Percentiles rank a stretch among this genome's conserved stretches.
phyloP scores from a whole-genome alignment of 2,113 vertebrate species.

The Candoia aspera region DNA sequence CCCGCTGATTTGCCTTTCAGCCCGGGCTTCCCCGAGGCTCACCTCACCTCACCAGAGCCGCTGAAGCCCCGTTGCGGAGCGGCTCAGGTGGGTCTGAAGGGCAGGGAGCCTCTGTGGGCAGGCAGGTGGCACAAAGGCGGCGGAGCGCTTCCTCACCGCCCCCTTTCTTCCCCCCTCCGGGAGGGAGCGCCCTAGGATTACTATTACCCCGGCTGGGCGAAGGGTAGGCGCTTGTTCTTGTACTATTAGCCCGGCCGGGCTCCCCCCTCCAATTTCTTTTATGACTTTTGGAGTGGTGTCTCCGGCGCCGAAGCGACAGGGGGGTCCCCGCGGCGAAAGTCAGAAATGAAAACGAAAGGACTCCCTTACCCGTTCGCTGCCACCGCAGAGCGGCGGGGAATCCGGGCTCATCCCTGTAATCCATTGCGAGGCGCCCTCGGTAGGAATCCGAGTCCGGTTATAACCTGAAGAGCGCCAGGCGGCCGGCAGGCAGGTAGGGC shows the following conservation, averaged over 20 bases:
- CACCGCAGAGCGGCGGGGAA: conserved; percentile 45
- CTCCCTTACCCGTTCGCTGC: conserved; percentile 70
- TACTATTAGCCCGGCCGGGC: background rate
- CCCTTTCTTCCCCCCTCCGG: background rate
- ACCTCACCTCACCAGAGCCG: background rate
- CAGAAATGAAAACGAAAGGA: background rate
- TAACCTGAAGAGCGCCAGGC: background rate
- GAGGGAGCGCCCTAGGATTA: background rate
- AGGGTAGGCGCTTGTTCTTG: background rate
- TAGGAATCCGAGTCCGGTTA: conserved; percentile 45
- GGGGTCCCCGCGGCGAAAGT: background rate
- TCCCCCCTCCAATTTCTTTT: conserved; percentile 6
- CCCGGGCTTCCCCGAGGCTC: background rate
- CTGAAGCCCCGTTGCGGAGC: background rate
- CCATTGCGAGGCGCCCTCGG: conserved; percentile 57
- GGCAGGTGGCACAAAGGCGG: background rate
- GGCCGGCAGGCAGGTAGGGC: background rate
- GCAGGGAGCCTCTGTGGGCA: background rate
- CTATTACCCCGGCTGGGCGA: background rate
- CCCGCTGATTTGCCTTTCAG: background rate
- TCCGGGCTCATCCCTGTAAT: conserved; percentile 69
- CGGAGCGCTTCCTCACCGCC: background rate
- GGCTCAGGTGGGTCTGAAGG: background rate
- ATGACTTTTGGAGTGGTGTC: conserved; percentile 16
- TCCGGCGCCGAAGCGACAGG: background rate